phyloP scores from a whole-genome alignment of 1,140 invertebrate genomes.

The Delia radicum region DNA sequence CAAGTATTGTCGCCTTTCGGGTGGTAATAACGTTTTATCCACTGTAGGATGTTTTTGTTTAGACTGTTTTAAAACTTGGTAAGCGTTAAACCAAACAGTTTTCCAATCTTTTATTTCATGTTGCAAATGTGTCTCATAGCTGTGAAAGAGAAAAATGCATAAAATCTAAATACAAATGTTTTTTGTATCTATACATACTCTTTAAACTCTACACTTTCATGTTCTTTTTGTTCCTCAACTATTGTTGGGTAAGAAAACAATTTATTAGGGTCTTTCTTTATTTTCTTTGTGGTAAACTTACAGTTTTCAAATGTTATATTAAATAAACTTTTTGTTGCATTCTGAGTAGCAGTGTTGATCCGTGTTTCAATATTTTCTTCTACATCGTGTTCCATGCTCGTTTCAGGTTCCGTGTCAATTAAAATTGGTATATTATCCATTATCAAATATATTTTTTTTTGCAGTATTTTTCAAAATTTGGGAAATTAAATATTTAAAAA shows the following conservation, averaged over 20 bases:
- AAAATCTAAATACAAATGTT: too few species aligned
- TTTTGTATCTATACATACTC: constrained; percentile 15
- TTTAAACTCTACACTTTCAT: constrained; percentile 14
- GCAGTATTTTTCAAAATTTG: too few species aligned
- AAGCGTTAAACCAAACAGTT: not conserved
- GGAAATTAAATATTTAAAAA: too few species aligned
- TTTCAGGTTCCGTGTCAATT: constrained; percentile 26
- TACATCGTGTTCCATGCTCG: constrained; percentile 22
- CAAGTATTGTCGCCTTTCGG: constrained; percentile 31
- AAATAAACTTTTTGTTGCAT: constrained; percentile 26
- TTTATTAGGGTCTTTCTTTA: not conserved
- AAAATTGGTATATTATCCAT: constrained; percentile 22
- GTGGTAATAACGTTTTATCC: constrained; percentile 24
- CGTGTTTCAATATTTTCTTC: constrained; percentile 5
- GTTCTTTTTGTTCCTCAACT: not conserved
- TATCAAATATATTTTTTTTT: not conserved
- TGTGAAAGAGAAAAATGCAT: not conserved
- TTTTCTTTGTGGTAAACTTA: constrained; percentile 2
- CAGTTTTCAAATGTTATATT: constrained; percentile 28
- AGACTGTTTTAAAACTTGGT: not conserved
- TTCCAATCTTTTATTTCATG: constrained; percentile 29
- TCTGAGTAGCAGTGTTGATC: not conserved
- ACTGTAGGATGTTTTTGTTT: constrained; percentile 26
- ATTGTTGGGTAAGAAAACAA: not conserved
- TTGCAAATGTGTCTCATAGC: constrained; percentile 23